Percentiles rank a stretch among this genome's conserved stretches.
Conservation (phyloP, 2,888 invertebrate species). For the Zaprionus obscuricornis region DNA sequence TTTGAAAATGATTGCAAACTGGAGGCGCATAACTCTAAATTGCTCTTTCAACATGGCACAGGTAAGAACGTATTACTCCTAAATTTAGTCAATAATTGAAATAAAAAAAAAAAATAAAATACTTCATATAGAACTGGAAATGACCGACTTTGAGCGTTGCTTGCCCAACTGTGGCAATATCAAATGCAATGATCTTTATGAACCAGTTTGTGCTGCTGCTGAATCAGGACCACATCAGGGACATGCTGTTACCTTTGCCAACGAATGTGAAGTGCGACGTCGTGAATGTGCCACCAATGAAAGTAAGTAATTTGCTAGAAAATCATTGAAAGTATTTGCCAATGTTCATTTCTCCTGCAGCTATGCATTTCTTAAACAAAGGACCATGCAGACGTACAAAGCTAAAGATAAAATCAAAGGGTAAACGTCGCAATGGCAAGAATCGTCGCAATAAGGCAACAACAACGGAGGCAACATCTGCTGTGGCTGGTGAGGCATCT, state of each 20-base stretch:
- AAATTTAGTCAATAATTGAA: neutral
- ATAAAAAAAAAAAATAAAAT: neutral
- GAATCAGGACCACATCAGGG: neutral
- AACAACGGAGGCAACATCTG: neutral
- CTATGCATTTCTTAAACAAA: constrained; percentile 37
- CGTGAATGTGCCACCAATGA: constrained; percentile 50
- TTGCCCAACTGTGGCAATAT: constrained; percentile 45
- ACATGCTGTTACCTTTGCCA: constrained; percentile 41
- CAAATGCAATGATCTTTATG: constrained; percentile 29
- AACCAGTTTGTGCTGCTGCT: constrained; percentile 50
- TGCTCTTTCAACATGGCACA: constrained; percentile 55
- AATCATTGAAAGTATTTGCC: too few species aligned
- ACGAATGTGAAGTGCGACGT: constrained; percentile 55
- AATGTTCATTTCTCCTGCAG: constrained; percentile 2
- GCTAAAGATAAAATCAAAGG: constrained; percentile 7
- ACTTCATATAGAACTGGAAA: constrained; percentile 41
- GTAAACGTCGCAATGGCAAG: constrained; percentile 18
- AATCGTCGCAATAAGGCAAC: constrained; percentile 3
- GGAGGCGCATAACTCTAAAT: constrained; percentile 56
- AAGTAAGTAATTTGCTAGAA: constrained; percentile 28
- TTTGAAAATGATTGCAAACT: constrained; percentile 61
- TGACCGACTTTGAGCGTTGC: constrained; percentile 51
- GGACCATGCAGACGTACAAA: constrained; percentile 37
- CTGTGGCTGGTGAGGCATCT: too few species aligned
- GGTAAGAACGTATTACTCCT: constrained; percentile 30